Base-by-base conservation (phyloP, 2,888 invertebrate species). In the Ceriagrion tenellum region DNA sequence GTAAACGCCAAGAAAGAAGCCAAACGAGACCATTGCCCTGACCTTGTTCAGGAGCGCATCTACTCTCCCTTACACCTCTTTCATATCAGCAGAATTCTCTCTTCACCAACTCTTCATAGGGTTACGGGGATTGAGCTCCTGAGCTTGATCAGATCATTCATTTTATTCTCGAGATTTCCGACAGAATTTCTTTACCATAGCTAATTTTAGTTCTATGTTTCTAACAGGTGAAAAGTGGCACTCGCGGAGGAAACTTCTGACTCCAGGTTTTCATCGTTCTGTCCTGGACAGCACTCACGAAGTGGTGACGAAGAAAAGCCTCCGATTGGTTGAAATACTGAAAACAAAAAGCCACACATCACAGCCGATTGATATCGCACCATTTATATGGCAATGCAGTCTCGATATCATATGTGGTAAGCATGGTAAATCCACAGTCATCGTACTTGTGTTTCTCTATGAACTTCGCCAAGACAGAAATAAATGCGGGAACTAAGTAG, bases 321-420 rank as follows among this genome's bases (percentile, higher is more conserved):
- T 40, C 13, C 69, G 69, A 8, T 59, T 95, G 55, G 55, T 95
- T 26, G 63, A 95, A 40, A 95, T 90, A 55, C 95, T 95, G 16
- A 3, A 30, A 30, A 59, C 20, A 12, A 90, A 56, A 30, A 30
- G 18, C 26, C 3, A 30, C 18, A 35, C 0, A 16, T 35, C 55
- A 90, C 90, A 90, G 59, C 30, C 90, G 30, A 55, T 90, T 35
- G 56, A 90, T 35, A 93, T 95, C 12, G 59, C 93, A 55, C 95
- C 95, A 63, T 40, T 95, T 30, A 91, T 95, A 63, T 95, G 95
- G 30, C 55, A 90, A 23, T 95, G 95, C 81, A 90, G 95, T n/a
- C 93, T 95, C 13, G 95, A 95, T 63, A 95, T 95, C 13, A 95
- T 95, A n/a, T 95, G 95, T 81, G 95, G 95, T 95, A 90, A 56